Conservation (phyloP, 2,797 vertebrate genomes). For the Anguilla marmorata region DNA sequence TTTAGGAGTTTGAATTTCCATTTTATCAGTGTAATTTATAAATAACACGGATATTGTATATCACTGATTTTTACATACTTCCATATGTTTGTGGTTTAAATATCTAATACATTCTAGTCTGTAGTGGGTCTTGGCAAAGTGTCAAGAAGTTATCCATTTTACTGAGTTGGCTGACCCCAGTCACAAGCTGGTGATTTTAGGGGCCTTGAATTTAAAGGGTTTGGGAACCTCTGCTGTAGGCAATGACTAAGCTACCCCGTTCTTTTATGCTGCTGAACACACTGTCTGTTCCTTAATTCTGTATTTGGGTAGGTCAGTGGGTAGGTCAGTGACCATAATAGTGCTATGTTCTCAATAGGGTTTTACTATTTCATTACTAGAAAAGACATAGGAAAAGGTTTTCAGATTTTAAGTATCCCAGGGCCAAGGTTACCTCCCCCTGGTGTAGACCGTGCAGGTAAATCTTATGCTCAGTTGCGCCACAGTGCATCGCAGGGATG, state of each 20-base stretch:
- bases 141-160: background rate
- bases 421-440: background rate
- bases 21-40: background rate
- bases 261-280: background rate
- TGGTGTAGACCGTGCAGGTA: background rate
- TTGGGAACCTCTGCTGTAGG: background rate
- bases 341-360: background rate
- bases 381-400: background rate
- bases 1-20: background rate
- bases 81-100: no score
- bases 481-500: no score
- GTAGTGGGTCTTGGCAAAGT: no score
- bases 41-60: background rate
- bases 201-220: background rate
- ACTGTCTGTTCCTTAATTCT: background rate
- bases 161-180: background rate
- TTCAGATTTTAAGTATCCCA: background rate
- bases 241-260: background rate
- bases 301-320: background rate
- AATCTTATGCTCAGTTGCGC: background rate
- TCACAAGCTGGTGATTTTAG: background rate
- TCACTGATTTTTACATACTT: background rate
- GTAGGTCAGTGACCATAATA: background rate
- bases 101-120: no score
- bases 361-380: background rate